Conservation (phyloP, 2,888 invertebrate species). For the Diaperis boleti region DNA sequence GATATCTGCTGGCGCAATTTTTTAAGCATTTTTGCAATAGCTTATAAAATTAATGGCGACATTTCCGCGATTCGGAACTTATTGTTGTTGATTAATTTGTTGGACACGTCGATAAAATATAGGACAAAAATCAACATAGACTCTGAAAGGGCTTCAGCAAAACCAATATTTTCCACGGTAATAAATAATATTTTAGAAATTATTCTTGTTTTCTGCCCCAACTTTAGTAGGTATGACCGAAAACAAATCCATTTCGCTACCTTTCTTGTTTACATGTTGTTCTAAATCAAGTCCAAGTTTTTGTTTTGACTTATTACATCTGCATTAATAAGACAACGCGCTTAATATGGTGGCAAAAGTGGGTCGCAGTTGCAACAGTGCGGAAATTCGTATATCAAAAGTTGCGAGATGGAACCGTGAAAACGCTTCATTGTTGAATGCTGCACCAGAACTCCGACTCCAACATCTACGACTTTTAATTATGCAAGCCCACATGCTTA, state of each 20-base stretch:
- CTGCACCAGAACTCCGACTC: slow-evolving; percentile 12
- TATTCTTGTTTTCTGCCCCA: no score
- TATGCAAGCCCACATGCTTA: slow-evolving; percentile 55
- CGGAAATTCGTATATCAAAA: slow-evolving; percentile 30
- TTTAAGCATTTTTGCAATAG: slow-evolving; percentile 9
- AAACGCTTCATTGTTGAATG: slow-evolving; percentile 31
- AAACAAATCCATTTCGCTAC: no score
- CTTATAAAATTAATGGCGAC: slow-evolving; percentile 10
- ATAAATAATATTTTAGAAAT: no score
- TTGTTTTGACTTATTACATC: slow-evolving; percentile 4
- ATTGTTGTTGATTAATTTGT: slow-evolving; percentile 25
- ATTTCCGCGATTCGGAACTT: slow-evolving; percentile 19
- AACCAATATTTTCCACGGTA: no score
- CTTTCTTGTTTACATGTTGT: slow-evolving; percentile 5
- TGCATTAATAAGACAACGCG: slow-evolving; percentile 22
- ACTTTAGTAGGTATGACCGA: background rate
- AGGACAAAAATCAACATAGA: no score
- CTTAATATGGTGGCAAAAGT: slow-evolving; percentile 19
- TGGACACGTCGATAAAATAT: no score
- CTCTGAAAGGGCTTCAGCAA: no score
- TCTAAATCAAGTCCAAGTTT: background rate
- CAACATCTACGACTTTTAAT: slow-evolving; percentile 48
- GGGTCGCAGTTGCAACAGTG: slow-evolving; percentile 25
- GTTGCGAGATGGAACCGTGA: slow-evolving; percentile 21
- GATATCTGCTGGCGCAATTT: slow-evolving; percentile 13